A percentile compares a stretch with the other conserved stretches of the same genome.
These are phyloP conservation scores for Patiria pectinifera DNA, from an alignment of 53 echinoderm and acorn worm genomes.

Conservation along the genomic window DNA sequence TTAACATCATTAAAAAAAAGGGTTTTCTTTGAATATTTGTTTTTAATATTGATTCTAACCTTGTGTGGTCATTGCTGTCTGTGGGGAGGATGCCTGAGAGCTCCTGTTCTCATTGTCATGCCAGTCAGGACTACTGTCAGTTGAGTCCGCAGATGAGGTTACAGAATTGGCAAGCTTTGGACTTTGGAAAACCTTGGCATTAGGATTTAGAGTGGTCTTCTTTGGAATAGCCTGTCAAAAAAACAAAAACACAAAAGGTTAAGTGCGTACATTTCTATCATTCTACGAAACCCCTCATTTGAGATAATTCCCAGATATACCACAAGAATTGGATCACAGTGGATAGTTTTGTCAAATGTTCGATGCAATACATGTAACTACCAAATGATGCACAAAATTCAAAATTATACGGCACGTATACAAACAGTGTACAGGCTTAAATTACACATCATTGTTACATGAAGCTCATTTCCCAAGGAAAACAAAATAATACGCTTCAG, in stretches of 20 bases:
- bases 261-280: not conserved
- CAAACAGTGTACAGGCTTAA: too few relatives aligned
- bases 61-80: conserved; percentile 98
- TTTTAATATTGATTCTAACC: conserved; percentile 41
- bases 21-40: too few relatives aligned
- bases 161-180: conserved; percentile 73
- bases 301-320: not conserved
- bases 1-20: not conserved
- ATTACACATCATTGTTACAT: too few relatives aligned
- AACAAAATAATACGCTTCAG: too few relatives aligned
- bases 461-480: too few relatives aligned
- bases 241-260: not conserved
- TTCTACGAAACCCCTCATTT: not conserved
- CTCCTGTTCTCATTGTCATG: conserved; percentile 94
- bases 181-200: conserved; percentile 98
- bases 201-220: conserved; percentile 96
- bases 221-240: conserved; percentile 82
- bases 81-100: conserved; percentile 91
- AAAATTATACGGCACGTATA: too few relatives aligned
- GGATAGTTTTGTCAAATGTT: too few relatives aligned
- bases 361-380: too few relatives aligned
- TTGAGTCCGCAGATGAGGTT: conserved; percentile 76
- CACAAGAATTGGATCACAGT: too few relatives aligned
- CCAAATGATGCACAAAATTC: too few relatives aligned
- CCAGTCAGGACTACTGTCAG: conserved; percentile 89